These are phyloP conservation scores for Hozukius guyotensis DNA, from an alignment of 2,797 vertebrate genomes.

Conservation along the genomic window DNA sequence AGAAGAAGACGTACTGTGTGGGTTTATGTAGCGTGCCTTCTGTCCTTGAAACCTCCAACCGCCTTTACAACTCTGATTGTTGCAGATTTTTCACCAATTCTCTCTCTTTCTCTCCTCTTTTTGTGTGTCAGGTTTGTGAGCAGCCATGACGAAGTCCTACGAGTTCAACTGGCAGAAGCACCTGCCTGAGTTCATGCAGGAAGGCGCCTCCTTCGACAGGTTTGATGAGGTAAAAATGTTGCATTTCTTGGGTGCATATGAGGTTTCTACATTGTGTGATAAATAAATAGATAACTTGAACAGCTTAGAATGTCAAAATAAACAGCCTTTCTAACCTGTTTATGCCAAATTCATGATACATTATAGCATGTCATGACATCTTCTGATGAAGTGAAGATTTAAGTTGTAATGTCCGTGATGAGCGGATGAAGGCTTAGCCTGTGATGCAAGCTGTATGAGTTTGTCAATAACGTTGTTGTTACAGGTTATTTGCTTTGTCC, in stretches of 20 bases:
- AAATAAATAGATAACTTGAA: background rate
- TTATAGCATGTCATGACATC: background rate
- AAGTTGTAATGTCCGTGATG: background rate
- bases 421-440: background rate
- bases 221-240: conserved; percentile 93
- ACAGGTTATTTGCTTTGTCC: conserved; percentile 20
- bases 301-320: background rate
- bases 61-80: background rate
- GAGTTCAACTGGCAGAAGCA: conserved; percentile 99
- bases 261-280: background rate
- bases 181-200: conserved; percentile 94
- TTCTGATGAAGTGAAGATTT: background rate
- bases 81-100: background rate
- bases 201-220: conserved; percentile 94
- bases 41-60: background rate
- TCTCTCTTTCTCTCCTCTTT: conserved; percentile 4
- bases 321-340: background rate
- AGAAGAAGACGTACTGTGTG: background rate
- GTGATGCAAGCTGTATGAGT: background rate
- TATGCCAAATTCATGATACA: background rate
- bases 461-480: conserved; percentile 31
- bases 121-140: conserved; percentile 82
- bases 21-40: background rate
- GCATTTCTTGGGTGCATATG: background rate
- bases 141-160: conserved; percentile 98